Base-by-base conservation (phyloP, 2,888 invertebrate genomes). In the Torymus aiolomorphi region DNA sequence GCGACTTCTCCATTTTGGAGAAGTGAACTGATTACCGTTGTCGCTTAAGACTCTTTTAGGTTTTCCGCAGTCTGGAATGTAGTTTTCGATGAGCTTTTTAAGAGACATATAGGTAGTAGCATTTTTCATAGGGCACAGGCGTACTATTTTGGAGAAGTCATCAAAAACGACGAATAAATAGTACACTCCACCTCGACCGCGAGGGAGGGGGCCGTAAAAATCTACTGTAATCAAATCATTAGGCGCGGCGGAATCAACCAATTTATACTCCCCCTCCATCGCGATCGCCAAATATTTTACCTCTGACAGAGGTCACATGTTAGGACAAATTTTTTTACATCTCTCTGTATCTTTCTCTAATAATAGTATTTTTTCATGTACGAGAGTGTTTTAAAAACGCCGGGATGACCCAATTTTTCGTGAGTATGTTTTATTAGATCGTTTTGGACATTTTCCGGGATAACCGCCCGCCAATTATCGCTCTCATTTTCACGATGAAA, bases 21-120 rank as follows among this genome's bases (percentile, higher is more conserved):
- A 67, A 5, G 65, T 80, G 61, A 83, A 87, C 65, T 86, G 86
- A 0, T 82, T 72, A 0, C 86, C 86, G 76, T 88, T 87, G 63
- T 88, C 87, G 20, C 83, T 76, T 2, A 86, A 82, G 0, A 87
- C 59, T 5, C 76, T 57, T 11, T 80, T 80, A 13, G 84, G 83
- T 31, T 80, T 79, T 0, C 83, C 83, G 14, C 71, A 63, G 0
- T 54, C 20, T 10, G 13, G 20, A 59, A 83, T 31, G 16, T 80
- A 65, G 16, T 79, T n/a, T 13, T 80, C 59, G 0, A 63, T 0
- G 13, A 70, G 49, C n/a, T 75, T 75, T 11, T 66, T 42, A 1
- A 74, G 14, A 2, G 31, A 42, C 51, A 12, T n/a, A 2, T 18
- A 0, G 2, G 61, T 71, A 4, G 57, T 71, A 4, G 74, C 74